A percentile compares a stretch with the other conserved stretches of the same genome.
Conservation (phyloP, 2,888 invertebrate species). For the Orthosia incerta region DNA sequence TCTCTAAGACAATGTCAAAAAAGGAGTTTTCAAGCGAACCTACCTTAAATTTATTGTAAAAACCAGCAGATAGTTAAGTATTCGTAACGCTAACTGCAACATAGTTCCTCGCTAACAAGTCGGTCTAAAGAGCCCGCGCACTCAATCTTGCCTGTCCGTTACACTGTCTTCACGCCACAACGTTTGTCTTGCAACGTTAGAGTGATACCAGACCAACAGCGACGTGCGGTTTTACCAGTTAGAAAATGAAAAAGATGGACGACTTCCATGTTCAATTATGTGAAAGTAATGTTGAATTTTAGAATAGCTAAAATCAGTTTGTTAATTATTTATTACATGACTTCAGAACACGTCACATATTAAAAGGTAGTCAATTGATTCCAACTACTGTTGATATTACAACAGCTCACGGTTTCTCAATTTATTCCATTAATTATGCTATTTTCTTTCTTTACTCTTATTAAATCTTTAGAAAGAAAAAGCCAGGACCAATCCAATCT, state of each 20-base stretch:
- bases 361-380: no score
- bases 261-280: not conserved
- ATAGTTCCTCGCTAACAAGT: conserved; percentile 41
- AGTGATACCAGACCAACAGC: conserved; percentile 9
- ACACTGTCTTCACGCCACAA: conserved; percentile 43
- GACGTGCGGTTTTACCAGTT: not conserved
- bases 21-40: no score
- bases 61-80: not conserved
- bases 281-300: not conserved
- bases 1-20: no score
- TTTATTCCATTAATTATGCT: no score
- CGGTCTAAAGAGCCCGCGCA: conserved; percentile 25
- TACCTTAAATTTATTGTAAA: not conserved
- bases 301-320: not conserved
- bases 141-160: conserved; percentile 47
- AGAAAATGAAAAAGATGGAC: no score
- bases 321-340: no score
- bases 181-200: conserved; percentile 33
- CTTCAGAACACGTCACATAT: no score
- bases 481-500: no score
- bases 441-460: no score
- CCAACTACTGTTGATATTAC: no score
- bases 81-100: not conserved
- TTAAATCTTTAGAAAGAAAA: no score
- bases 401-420: no score